These are phyloP conservation scores for Eristalis arbustorum DNA, from an alignment of 2,888 invertebrate genomes.

Conservation along the genomic window DNA sequence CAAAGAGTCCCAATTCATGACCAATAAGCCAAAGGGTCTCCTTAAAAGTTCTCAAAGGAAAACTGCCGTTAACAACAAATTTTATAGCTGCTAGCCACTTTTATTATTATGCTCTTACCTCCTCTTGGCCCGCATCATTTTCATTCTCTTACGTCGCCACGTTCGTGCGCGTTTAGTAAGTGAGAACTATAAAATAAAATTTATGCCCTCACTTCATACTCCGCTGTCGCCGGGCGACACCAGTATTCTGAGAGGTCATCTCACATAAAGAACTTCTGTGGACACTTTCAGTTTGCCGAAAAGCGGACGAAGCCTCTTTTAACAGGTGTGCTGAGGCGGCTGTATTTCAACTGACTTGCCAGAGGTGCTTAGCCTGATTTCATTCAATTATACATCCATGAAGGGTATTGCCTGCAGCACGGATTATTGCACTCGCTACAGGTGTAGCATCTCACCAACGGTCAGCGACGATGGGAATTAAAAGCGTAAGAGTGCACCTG, in stretches of 20 bases:
- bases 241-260: slow-evolving; percentile 6
- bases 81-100: not conserved
- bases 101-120: not conserved
- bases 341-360: slow-evolving; percentile 23
- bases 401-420: slow-evolving; percentile 1
- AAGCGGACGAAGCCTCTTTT: slow-evolving; percentile 17
- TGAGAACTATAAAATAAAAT: slow-evolving; percentile 17
- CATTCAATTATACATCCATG: slow-evolving; percentile 54
- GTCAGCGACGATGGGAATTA: slow-evolving; percentile 18
- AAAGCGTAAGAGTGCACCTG: slow-evolving; percentile 27
- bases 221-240: not conserved
- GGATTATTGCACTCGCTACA: slow-evolving; percentile 54
- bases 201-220: not conserved
- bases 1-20: not conserved
- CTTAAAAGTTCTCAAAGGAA: not conserved
- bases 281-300: slow-evolving; percentile 24
- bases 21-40: not conserved
- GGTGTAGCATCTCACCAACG: slow-evolving; percentile 10
- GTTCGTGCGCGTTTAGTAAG: not conserved
- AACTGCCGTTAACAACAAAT: not conserved
- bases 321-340: slow-evolving; percentile 36
- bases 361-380: slow-evolving; percentile 24
- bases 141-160: not conserved
- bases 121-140: not conserved
- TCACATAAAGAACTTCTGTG: slow-evolving; percentile 19